A percentile compares a stretch with the other conserved stretches of the same genome.
phyloP scores from a whole-genome alignment of 2,113 vertebrate genomes.

The Melanostigma gelatinosum region DNA sequence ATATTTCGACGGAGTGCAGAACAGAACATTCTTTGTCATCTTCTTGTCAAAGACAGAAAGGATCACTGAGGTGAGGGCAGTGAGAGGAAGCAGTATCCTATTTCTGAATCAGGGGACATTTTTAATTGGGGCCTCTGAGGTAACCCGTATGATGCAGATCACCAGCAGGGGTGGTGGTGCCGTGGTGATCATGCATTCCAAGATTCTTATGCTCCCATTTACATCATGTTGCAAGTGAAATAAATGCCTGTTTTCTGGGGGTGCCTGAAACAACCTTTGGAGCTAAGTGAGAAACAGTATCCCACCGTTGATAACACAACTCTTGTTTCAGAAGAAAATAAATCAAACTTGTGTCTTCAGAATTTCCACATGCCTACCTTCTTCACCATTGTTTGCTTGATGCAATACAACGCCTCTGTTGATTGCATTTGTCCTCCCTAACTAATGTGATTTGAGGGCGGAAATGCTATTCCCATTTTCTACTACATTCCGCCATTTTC shows the following conservation, averaged over 20 bases:
- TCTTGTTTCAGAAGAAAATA: background rate
- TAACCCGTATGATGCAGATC: slow-evolving; percentile 47
- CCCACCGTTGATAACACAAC: background rate
- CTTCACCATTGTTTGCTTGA: slow-evolving; percentile 28
- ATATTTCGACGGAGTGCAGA: background rate
- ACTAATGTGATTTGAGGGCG: slow-evolving; percentile 15
- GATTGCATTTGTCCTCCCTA: slow-evolving; percentile 18
- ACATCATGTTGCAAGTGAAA: slow-evolving; percentile 29
- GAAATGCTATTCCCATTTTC: background rate
- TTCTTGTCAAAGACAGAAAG: slow-evolving; percentile 12
- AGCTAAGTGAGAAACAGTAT: background rate
- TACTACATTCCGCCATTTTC: background rate
- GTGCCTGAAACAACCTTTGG: slow-evolving; percentile 25
- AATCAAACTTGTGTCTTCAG: background rate
- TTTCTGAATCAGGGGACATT: slow-evolving; percentile 54
- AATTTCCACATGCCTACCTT: slow-evolving; percentile 15
- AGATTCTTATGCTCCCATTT: slow-evolving; percentile 29
- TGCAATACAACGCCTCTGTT: slow-evolving; percentile 10
- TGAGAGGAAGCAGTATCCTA: slow-evolving; percentile 26
- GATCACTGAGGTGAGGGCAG: slow-evolving; percentile 24
- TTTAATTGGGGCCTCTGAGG: slow-evolving; percentile 71
- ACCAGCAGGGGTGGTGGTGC: slow-evolving; percentile 30
- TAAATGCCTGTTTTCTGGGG: slow-evolving; percentile 13
- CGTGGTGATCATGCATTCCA: slow-evolving; percentile 37
- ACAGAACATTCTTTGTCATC: background rate